Evolutionary conservation across 2,888 invertebrate species (phyloP).

Genomic region (Tipula vernalis): DNA sequence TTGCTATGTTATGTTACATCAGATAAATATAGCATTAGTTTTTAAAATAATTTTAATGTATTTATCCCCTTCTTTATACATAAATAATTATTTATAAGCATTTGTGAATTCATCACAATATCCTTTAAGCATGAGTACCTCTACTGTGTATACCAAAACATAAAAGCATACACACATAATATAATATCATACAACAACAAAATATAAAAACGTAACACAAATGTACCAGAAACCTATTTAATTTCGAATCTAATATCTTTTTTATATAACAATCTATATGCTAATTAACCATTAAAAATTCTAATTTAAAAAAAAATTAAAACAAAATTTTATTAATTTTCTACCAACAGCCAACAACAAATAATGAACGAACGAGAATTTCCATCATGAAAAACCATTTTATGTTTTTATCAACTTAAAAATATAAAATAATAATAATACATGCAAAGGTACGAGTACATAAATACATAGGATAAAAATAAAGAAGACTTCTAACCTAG

Average conservation of each 20-base stretch:
- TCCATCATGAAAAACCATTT: neutral
- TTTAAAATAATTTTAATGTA: too few relatives aligned
- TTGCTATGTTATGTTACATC: too few relatives aligned
- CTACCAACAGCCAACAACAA: neutral
- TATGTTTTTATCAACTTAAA: neutral
- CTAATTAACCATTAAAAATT: neutral
- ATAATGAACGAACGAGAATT: neutral
- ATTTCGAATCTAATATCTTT: neutral
- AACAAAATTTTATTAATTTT: neutral
- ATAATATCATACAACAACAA: neutral
- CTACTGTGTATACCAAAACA: neutral
- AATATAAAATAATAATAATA: neutral
- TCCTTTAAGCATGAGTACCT: too few relatives aligned
- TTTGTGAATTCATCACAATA: too few relatives aligned
- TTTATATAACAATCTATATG: neutral
- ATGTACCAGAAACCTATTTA: neutral
- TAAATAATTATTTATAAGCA: too few relatives aligned
- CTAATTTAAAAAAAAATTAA: neutral
- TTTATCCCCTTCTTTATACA: too few relatives aligned
- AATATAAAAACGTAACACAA: neutral
- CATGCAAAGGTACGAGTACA: too few relatives aligned
- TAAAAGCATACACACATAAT: neutral
- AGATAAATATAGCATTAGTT: too few relatives aligned
- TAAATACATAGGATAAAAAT: neutral
- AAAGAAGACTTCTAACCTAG: neutral